Evolutionary conservation across 2,888 invertebrate species (phyloP), one percentile per base, ranked within the genome.

Genomic region (Calameuta idolon): DNA sequence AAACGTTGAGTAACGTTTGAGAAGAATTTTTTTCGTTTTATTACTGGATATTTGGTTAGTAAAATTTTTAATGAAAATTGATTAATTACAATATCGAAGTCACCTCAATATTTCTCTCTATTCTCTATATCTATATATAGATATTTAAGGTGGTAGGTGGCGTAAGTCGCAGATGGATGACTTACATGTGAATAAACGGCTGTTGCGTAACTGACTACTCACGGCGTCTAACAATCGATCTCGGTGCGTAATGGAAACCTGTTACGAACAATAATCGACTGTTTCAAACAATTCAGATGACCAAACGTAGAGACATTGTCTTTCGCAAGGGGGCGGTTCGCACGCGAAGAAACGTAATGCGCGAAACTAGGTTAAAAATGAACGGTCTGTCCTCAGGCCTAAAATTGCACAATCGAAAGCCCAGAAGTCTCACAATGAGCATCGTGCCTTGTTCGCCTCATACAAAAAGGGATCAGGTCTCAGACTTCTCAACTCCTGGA

Each of bases 331-430:
- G 75, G 74, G 77, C 76, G 31, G 34, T 31, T 15, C 71, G 55
- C 55, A 23, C 23, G 34, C 76, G 79, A 80, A 75, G 79, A 77
- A 75, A 37, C 55, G 69, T 75, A 77, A 77, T 78, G 77, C 76
- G 76, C 75, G 79, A 79, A 81, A 82, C 80, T 81, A 81, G 81
- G 82, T 82, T 82, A 80, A 81, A 82, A 82, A 82, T 77, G 82
- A 82, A 77, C 75, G 82, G 73, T 75, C 76, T 80, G 80, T 81
- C 81, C 81, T 77, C 74, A 79, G 78, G 77, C 80, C 31, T 71
- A 3, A 23, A 31, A 68, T 78, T 78, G 76, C 68, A 75, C 23
- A 75, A 78, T 34, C 31, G 15, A 31, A 33, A 68, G 73, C 37
- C 68, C 35, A 73, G n/a, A 74, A 35, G 23, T 74, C 74, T 34